These are phyloP conservation scores for Caenorhabditis sinica DNA, from an alignment of 2,888 invertebrate genomes.

Conservation along the genomic window DNA sequence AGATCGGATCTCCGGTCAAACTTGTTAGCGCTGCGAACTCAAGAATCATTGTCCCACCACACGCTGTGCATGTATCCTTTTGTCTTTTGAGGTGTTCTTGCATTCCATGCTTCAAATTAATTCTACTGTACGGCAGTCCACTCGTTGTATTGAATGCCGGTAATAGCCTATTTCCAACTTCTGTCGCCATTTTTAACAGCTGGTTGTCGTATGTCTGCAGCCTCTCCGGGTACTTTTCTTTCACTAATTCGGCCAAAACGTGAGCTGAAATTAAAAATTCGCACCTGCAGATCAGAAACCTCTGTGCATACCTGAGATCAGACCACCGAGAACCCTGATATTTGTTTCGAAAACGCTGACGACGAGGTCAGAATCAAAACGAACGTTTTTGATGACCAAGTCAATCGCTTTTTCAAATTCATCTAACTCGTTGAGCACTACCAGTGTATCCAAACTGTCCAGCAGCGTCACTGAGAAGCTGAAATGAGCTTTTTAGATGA, in stretches of 20 bases:
- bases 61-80: conserved; percentile 90
- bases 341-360: conserved; percentile 99
- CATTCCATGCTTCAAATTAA: conserved; percentile 84
- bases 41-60: conserved; percentile 97
- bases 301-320: conserved; percentile 85
- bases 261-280: conserved; percentile 87
- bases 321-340: conserved; percentile 93
- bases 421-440: conserved; percentile 92
- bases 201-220: conserved; percentile 86
- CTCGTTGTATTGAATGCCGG: conserved; percentile 99
- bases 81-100: conserved; percentile 77
- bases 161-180: conserved; percentile 92
- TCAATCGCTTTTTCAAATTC: conserved; percentile 95
- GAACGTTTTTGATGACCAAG: conserved; percentile 91
- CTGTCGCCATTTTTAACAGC: conserved; percentile 92
- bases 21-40: conserved; percentile 93
- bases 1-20: conserved; percentile 92
- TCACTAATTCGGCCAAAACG: conserved; percentile 91
- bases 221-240: conserved; percentile 87
- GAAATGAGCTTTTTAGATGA: conserved; percentile 71
- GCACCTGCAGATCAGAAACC: conserved; percentile 85
- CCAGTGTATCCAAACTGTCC: conserved; percentile 94
- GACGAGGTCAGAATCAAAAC: conserved; percentile 94
- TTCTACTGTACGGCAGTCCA: conserved; percentile 93
- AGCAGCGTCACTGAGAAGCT: conserved; percentile 97